Conservation (phyloP, 2,113 vertebrate genomes). For the Peucedramus taeniatus region DNA sequence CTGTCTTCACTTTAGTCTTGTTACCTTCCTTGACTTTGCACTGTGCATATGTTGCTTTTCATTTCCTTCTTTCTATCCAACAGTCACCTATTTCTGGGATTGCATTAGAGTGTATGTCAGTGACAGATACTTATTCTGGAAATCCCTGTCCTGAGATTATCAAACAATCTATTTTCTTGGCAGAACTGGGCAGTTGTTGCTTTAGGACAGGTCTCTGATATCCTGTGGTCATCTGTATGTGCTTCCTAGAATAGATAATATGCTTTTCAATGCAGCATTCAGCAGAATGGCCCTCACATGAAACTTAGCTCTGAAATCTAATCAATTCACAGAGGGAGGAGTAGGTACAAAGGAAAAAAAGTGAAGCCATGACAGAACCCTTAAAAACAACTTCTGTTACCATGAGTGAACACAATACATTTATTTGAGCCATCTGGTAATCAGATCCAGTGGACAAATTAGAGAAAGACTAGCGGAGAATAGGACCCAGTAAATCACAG, state of each 20-base stretch:
- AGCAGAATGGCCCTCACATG: background rate
- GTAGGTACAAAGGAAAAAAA: constrained; percentile 22
- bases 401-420: constrained; percentile 17
- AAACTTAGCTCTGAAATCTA: constrained; percentile 23
- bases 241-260: background rate
- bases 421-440: constrained; percentile 58
- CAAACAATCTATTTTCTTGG: background rate
- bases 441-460: constrained; percentile 39
- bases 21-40: background rate
- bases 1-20: background rate
- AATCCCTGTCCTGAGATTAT: background rate
- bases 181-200: background rate
- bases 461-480: background rate
- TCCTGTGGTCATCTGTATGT: background rate
- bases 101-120: background rate
- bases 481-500: constrained; percentile 17
- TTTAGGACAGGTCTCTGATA: background rate
- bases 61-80: background rate
- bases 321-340: constrained; percentile 25
- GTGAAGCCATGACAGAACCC: background rate
- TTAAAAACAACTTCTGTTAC: constrained; percentile 48
- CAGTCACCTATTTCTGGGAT: background rate
- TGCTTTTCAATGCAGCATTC: background rate
- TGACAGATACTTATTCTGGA: background rate
- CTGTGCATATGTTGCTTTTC: background rate